These are phyloP conservation scores for Hemibagrus guttatus DNA, from an alignment of 2,797 vertebrate genomes.

Conservation along the genomic window DNA sequence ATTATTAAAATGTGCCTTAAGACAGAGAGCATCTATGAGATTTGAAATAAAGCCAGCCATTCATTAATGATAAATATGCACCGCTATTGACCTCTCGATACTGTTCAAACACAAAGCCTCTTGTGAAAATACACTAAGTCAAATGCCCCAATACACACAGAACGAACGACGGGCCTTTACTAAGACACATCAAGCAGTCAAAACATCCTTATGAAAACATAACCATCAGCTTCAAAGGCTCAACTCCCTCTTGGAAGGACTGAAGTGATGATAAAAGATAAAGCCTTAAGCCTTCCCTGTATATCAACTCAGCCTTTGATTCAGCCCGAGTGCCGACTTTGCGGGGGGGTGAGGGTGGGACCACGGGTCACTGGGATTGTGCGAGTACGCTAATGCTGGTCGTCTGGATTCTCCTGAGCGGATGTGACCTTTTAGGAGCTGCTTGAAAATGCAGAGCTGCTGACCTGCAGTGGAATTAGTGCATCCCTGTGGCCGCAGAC, in stretches of 20 bases:
- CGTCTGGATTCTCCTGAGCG: slow-evolving; percentile 35
- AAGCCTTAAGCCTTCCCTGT: slow-evolving; percentile 52
- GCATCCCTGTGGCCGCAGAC: slow-evolving; percentile 72
- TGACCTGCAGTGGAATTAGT: slow-evolving; percentile 78
- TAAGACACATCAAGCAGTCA: slow-evolving; percentile 45
- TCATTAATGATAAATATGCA: slow-evolving; percentile 47
- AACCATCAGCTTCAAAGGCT: slow-evolving; percentile 51
- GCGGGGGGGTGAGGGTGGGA: not conserved
- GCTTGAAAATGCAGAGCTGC: slow-evolving; percentile 69
- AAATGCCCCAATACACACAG: slow-evolving; percentile 25
- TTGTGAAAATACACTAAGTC: slow-evolving; percentile 48
- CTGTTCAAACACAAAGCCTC: slow-evolving; percentile 49
- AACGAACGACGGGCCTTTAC: slow-evolving; percentile 25
- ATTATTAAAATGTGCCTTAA: slow-evolving; percentile 28
- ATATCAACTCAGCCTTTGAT: slow-evolving; percentile 53
- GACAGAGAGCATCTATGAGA: slow-evolving; percentile 32
- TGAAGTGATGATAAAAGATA: slow-evolving; percentile 49
- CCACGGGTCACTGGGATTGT: slow-evolving; percentile 21
- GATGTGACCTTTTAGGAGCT: slow-evolving; percentile 57
- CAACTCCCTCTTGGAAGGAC: slow-evolving; percentile 47
- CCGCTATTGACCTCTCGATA: slow-evolving; percentile 38
- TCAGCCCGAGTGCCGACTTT: slow-evolving; percentile 29
- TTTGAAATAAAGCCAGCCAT: slow-evolving; percentile 44
- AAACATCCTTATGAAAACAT: slow-evolving; percentile 54
- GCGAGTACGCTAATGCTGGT: slow-evolving; percentile 28